These are phyloP conservation scores for Bilobella aurantiaca DNA, from an alignment of 1,140 invertebrate genomes.

Conservation along the genomic window DNA sequence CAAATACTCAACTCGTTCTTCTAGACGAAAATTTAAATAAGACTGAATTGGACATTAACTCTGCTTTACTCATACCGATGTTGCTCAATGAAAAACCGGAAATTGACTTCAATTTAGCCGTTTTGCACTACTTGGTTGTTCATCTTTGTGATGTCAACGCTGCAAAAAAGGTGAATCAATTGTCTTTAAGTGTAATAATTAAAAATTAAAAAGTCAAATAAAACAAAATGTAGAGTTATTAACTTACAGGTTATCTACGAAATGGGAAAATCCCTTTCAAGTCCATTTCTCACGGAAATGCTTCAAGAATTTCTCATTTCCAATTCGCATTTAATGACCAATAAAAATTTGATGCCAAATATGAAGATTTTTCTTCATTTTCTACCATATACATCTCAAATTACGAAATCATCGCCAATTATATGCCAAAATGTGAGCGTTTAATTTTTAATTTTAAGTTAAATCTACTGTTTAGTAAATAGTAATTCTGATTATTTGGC, in stretches of 20 bases:
- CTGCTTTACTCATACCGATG: constrained; percentile 14
- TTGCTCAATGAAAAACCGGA: constrained; percentile 10
- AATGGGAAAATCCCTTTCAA: constrained; percentile 16
- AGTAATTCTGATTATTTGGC: neutral
- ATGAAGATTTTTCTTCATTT: constrained; percentile 53
- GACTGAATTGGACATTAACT: constrained; percentile 18
- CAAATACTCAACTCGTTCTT: no score
- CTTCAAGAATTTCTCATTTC: constrained; percentile 68
- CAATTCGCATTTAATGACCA: constrained; percentile 57
- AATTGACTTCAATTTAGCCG: constrained; percentile 48
- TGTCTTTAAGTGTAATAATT: no score
- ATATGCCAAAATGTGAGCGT: no score
- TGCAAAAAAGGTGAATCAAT: constrained; percentile 49
- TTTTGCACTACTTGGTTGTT: constrained; percentile 65
- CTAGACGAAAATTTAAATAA: neutral
- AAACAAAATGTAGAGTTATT: neutral
- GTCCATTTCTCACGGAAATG: constrained; percentile 44
- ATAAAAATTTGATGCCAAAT: constrained; percentile 57
- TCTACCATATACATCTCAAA: constrained; percentile 47
- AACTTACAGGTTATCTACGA: constrained; percentile 25
- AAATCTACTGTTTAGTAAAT: no score
- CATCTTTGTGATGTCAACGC: constrained; percentile 60
- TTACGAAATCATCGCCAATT: neutral
- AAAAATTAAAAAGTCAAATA: neutral
- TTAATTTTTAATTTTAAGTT: no score